Conservation (phyloP, 2,888 invertebrate species). For the Lucinisca nassula region DNA sequence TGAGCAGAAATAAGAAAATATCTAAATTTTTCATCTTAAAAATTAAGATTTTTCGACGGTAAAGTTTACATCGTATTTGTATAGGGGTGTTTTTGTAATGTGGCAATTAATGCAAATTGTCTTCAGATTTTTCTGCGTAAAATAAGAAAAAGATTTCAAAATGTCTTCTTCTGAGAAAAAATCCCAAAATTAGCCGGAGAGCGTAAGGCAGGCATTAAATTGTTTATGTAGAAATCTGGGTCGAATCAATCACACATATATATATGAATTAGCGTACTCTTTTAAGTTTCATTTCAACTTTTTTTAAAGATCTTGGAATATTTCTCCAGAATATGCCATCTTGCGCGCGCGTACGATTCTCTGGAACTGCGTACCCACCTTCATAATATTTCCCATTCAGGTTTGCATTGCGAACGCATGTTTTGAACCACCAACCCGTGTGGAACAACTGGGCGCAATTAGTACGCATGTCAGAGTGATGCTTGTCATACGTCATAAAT, state of each 20-base stretch:
- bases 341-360: slow-evolving; percentile 25
- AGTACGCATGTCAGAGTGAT: slow-evolving; percentile 40
- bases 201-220: no score
- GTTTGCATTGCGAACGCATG: slow-evolving; percentile 70
- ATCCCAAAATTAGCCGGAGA: no score
- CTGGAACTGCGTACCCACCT: slow-evolving; percentile 46
- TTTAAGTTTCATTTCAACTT: slow-evolving; percentile 56
- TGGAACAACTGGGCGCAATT: slow-evolving; percentile 68
- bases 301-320: slow-evolving; percentile 61
- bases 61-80: no score
- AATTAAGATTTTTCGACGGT: no score
- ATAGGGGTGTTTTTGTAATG: no score
- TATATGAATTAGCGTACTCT: background rate
- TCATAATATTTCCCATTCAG: slow-evolving; percentile 68
- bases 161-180: no score
- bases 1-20: no score
- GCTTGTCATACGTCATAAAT: slow-evolving; percentile 64
- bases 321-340: slow-evolving; percentile 72
- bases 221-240: no score
- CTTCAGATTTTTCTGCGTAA: no score
- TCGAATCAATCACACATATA: background rate
- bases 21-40: no score
- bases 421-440: slow-evolving; percentile 71
- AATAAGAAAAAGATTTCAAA: no score
- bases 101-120: no score